These are phyloP conservation scores for Intellagama lesueurii DNA, from an alignment of 2,797 vertebrate genomes.

Conservation along the genomic window DNA sequence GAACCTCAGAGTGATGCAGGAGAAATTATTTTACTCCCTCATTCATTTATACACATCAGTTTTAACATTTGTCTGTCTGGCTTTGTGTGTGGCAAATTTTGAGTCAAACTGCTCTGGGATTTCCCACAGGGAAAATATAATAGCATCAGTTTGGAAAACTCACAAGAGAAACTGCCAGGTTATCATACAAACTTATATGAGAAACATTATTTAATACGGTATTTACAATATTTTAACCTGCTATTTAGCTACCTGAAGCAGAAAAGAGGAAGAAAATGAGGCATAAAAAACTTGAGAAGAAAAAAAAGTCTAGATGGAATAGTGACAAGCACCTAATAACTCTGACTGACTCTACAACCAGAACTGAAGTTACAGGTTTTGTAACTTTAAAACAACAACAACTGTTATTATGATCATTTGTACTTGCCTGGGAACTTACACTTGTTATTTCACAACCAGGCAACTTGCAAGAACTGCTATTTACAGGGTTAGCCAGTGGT, in stretches of 20 bases:
- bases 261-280: background rate
- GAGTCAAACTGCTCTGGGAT: conserved; percentile 25
- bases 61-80: conserved; percentile 43
- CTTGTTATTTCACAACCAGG: background rate
- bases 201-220: background rate
- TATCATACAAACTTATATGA: background rate
- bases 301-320: conserved; percentile 9
- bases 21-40: conserved; percentile 45
- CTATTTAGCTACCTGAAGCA: too few species aligned
- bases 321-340: background rate
- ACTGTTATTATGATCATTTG: too few species aligned
- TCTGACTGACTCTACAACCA: background rate
- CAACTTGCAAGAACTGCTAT: background rate
- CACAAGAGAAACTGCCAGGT: conserved; percentile 24
- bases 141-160: conserved; percentile 54
- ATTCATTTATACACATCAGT: conserved; percentile 47
- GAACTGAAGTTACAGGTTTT: background rate
- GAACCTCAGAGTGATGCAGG: conserved; percentile 27
- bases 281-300: conserved; percentile 28
- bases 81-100: conserved; percentile 44
- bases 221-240: background rate
- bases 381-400: too few species aligned
- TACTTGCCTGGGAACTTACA: too few species aligned
- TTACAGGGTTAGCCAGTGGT: background rate
- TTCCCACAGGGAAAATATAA: conserved; percentile 39